Evolutionary conservation across 64 coral and sea anemone species (phyloP), one percentile per base, ranked within the genome.

Genomic region (Stylophora pistillata): DNA sequence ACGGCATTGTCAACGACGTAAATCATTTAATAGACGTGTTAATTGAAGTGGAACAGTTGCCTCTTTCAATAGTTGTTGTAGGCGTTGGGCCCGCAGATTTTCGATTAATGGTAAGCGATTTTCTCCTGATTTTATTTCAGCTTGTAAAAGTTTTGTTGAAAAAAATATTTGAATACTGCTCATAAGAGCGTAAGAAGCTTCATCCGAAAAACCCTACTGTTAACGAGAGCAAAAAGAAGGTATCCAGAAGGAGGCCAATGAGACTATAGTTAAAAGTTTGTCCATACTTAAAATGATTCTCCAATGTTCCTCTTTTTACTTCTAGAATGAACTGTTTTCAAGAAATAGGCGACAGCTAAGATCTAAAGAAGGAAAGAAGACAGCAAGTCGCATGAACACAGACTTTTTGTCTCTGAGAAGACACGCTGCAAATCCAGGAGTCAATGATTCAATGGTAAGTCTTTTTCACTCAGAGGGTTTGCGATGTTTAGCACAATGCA

Each of bases 51-150:
- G 55, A 63, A 47, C 74, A 74, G 13, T 56, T 92, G 53, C 93
- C 96, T 6, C 82, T 98, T 18, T 98, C 96, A 15, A 92, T 98
- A 56, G 92, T 98, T 16, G 58, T 98, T 15, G 89, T 78, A 72
- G 96, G 96, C 15, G 87, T 98, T 57, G 96, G 96, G 18, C 96
- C 96, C 15, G 79, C 92, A 60, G 86, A 98, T 37, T 98, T 98
- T 71, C 88, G 74, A 21, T 85, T 88, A 34, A 95, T 98, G 96
- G 96, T 98, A 72, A 87, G 87, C n/a, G 76, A 52, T 53, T 60
- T 30, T 30, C 2, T 21, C 0, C 4, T 14, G 9, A 0, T 23
- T 60, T 60, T 15, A n/a, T 11, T 16, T 13, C 12, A 58, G 31
- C 5, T 76, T 76, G 20, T 15, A 34, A 6, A 14, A 20, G 15